Base-by-base conservation (phyloP, 2,888 invertebrate species). In the Tenthredo scrophulariae region DNA sequence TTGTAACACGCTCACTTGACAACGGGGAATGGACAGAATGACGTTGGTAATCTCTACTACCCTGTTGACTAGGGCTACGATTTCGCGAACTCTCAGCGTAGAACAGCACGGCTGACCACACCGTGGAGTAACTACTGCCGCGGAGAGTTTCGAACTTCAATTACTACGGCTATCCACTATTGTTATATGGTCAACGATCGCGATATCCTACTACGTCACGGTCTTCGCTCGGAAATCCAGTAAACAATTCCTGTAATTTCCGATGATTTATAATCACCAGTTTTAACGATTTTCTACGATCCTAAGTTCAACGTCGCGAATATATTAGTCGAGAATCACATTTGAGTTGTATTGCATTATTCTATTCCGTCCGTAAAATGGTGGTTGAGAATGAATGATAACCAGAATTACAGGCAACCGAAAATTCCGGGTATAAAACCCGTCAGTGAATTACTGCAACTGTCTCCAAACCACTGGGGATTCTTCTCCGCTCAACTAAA, bases 131-230 rank as follows among this genome's bases (percentile, higher is more conserved):
- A 83, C 83, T 83, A 83, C 83, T 83, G 83, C 65, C 67, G 4
- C 26, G 6, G n/a, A 83, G 43, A 67, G 50, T 83, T 70, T 33
- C 46, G 46, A 83, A 70, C 83, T 83, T 83, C 9, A 80, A 80
- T 62, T 26, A 26, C 29, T 50, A 33, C 29, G 50, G 13, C 15
- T 9, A 18, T 62, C 40, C 6, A 10, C 7, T 37, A 40, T 54
- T 37, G 40, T 62, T 22, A 22, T 15, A 40, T 37, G n/a, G 37
- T 50, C 50, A 77, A 77, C 22, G 72, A 74, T 74, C 22, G 22
- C 40, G 72, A 43, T 74, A 74, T 74, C 26, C 10, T 74, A 67
- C 15, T 26, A 1, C n/a, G 70, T 37, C 18, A 33, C 0, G 10
- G 22, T 22, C 5, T 62, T 62, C 13, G 22, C 62, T 3, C 2